Conservation (phyloP, 2,797 vertebrate species). For the Spizella passerina region DNA sequence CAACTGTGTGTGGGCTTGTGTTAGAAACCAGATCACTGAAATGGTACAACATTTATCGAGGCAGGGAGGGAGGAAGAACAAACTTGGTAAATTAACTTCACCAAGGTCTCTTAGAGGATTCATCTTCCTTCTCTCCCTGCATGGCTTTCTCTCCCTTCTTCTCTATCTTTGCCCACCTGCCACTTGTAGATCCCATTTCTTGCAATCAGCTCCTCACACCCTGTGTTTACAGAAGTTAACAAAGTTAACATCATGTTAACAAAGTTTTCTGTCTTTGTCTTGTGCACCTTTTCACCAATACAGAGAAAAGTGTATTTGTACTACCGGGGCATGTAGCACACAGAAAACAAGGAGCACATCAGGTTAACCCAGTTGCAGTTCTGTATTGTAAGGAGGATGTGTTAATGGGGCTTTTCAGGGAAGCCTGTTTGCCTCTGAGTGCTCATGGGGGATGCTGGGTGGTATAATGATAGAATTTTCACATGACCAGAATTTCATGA, state of each 20-base stretch:
- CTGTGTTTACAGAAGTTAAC: neutral
- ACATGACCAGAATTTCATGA: constrained; percentile 34
- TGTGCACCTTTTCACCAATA: neutral
- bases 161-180: neutral
- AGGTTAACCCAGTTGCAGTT: neutral
- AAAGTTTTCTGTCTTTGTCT: neutral
- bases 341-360: neutral
- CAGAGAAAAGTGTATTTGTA: neutral
- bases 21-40: neutral
- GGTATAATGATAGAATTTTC: constrained; percentile 37
- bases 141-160: neutral
- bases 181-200: neutral
- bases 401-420: neutral
- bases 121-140: neutral
- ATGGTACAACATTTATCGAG: neutral
- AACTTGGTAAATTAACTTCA: neutral
- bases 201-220: neutral
- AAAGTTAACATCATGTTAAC: neutral
- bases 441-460: neutral
- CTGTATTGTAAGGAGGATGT: neutral
- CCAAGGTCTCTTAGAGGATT: neutral
- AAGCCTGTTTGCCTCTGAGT: neutral
- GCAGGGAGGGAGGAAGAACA: neutral
- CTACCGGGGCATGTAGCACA: neutral
- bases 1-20: neutral